These are phyloP conservation scores for Pachyuromys duprasi DNA, from an alignment of 2,797 vertebrate genomes.

Conservation along the genomic window DNA sequence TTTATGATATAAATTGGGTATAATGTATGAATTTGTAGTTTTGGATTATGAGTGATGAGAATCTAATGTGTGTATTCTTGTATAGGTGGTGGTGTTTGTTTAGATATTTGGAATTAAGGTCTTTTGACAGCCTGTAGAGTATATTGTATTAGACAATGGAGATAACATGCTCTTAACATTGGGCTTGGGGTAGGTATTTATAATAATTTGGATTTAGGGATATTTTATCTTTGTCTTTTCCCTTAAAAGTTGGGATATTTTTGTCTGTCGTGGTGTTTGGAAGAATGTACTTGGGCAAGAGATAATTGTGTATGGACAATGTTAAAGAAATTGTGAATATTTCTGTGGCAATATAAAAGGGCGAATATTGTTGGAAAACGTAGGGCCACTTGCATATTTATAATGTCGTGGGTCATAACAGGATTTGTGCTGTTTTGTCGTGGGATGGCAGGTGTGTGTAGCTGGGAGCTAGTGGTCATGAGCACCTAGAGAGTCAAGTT, in stretches of 20 bases:
- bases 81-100: neutral
- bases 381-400: neutral
- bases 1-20: neutral
- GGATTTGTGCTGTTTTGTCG: neutral
- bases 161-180: neutral
- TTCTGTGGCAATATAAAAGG: neutral
- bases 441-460: neutral
- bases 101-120: neutral
- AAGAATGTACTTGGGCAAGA: neutral
- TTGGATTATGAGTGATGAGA: neutral
- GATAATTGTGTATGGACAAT: neutral
- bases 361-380: neutral
- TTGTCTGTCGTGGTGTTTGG: neutral
- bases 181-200: neutral
- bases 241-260: neutral
- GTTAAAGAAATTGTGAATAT: neutral
- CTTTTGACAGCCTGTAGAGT: neutral
- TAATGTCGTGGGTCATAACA: neutral
- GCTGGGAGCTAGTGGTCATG: neutral
- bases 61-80: neutral
- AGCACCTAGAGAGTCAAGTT: neutral
- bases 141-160: neutral
- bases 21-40: neutral
- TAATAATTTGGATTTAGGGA: neutral
- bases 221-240: neutral